Evolutionary conservation across 2,888 invertebrate species (phyloP), one percentile per base, ranked within the genome.

Genomic region (Cheilosia vulpina): DNA sequence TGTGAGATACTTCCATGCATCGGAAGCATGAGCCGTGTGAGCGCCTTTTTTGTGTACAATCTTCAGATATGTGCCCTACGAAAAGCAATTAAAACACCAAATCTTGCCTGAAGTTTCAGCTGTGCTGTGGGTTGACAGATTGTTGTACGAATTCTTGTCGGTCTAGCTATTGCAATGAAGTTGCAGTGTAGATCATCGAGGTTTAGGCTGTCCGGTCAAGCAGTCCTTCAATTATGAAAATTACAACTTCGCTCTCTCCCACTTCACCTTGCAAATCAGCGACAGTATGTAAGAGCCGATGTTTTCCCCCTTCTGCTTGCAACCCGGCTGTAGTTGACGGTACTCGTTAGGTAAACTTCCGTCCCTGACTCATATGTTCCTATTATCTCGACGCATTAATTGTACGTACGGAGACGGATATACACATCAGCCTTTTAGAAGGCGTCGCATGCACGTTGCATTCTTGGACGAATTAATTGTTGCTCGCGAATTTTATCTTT

Each of bases 21-120:
- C 55, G 68, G 43, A 55, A 68, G 9, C 55, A 68, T 55, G 68
- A 68, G n/a, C 68, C 53, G 21, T 27, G 7, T 41, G 55, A 21
- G 34, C 55, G 68, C 27, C 45, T n/a, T 9, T 9, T 31, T 31
- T 31, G 38, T 7, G 66, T 66, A 13, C 53, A 66, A n/a, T 66
- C 38, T 24, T 21, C 52, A 52, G 53, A 38, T 7, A 66, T 17
- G n/a, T 52, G 66, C 27, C 62, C 62, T 63, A 63, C 27, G 38
- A 15, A 15, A 50, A 65, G 24, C 34, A 65, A n/a, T 68, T 43
- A 17, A 68, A 55, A 17, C 68, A 68, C 5, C 68, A 41, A 9
- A 50, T 34, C 9, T n/a, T 68, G 4, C 41, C 13, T 24, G 68
- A 27, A n/a, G n/a, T n/a, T n/a, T n/a, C n/a, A n/a, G n/a, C n/a